phyloP scores from a whole-genome alignment of 1,140 invertebrate species.

The Drosophila ohnishii region DNA sequence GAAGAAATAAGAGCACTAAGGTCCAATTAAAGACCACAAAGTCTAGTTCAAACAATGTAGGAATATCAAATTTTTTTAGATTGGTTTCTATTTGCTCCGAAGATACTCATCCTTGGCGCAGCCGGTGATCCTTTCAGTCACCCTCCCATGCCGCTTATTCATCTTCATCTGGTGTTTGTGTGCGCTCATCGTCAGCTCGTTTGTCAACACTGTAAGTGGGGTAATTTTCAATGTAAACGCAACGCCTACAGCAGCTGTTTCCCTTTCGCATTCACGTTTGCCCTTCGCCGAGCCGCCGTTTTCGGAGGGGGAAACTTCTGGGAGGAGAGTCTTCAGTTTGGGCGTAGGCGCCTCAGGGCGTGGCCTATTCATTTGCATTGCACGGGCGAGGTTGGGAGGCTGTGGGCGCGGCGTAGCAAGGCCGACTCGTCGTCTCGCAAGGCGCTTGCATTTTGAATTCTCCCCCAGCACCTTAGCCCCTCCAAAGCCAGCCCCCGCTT shows the following conservation, averaged over 20 bases:
- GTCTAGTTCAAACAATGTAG: too few relatives aligned
- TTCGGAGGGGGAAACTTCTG: slow-evolving; percentile 1
- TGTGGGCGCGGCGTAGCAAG: neutral
- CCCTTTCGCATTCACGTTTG: slow-evolving; percentile 16
- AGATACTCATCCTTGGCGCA: slow-evolving; percentile 12
- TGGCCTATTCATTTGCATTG: slow-evolving; percentile 71
- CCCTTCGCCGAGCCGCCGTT: neutral
- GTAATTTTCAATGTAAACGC: slow-evolving; percentile 80
- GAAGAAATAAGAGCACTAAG: too few relatives aligned
- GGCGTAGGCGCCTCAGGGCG: slow-evolving; percentile 55
- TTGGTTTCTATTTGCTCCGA: neutral
- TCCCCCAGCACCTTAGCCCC: slow-evolving; percentile 11
- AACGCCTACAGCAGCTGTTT: slow-evolving; percentile 67
- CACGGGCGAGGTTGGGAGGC: slow-evolving; percentile 4
- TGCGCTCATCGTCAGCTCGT: slow-evolving; percentile 50
- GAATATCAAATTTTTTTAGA: neutral
- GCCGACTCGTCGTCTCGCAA: slow-evolving; percentile 23
- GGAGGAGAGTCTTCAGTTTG: slow-evolving; percentile 35
- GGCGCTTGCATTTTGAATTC: slow-evolving; percentile 73
- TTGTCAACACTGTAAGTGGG: slow-evolving; percentile 73
- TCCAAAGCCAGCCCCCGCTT: slow-evolving; percentile 29
- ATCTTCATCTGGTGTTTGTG: slow-evolving; percentile 13
- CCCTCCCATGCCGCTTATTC: neutral
- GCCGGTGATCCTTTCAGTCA: slow-evolving; percentile 2
- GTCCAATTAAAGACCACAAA: neutral